Evolutionary conservation across 1,140 invertebrate species (phyloP).

Genomic region (Neoseiulus cucumeris): DNA sequence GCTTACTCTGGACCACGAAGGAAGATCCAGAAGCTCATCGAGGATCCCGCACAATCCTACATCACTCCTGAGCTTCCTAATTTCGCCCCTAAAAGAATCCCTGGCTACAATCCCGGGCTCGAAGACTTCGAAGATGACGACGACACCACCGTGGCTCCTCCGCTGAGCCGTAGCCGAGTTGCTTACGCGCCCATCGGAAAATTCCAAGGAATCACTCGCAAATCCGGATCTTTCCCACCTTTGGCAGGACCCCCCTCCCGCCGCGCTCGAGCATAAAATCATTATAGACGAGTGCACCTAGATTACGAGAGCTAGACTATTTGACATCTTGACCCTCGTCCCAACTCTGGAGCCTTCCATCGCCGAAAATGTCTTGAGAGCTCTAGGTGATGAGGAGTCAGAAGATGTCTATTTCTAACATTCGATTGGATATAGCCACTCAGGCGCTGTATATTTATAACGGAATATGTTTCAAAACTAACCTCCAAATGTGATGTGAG

Average conservation of each 20-base stretch:
- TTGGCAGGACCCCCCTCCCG: not conserved
- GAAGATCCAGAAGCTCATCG: not conserved
- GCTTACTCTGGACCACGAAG: not conserved
- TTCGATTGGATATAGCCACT: too few relatives aligned
- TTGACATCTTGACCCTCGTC: too few relatives aligned
- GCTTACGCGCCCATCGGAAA: not conserved
- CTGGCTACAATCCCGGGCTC: not conserved
- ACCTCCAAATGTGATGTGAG: too few relatives aligned
- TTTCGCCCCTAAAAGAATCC: not conserved
- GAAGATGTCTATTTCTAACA: too few relatives aligned
- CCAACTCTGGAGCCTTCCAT: too few relatives aligned
- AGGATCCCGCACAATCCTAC: constrained; percentile 3
- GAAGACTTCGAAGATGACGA: constrained; percentile 8
- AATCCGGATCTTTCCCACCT: not conserved
- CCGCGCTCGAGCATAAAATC: not conserved
- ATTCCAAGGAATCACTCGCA: not conserved
- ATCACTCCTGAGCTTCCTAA: not conserved
- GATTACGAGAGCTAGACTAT: too few relatives aligned
- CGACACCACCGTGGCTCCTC: not conserved
- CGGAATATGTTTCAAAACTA: too few relatives aligned
- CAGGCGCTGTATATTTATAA: too few relatives aligned
- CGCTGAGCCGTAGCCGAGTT: not conserved
- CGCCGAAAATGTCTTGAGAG: too few relatives aligned
- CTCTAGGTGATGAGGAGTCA: too few relatives aligned
- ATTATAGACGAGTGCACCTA: too few relatives aligned